These are phyloP conservation scores for Machaerirhynchus nigripectus DNA, from an alignment of 2,113 vertebrate genomes.

Conservation along the genomic window DNA sequence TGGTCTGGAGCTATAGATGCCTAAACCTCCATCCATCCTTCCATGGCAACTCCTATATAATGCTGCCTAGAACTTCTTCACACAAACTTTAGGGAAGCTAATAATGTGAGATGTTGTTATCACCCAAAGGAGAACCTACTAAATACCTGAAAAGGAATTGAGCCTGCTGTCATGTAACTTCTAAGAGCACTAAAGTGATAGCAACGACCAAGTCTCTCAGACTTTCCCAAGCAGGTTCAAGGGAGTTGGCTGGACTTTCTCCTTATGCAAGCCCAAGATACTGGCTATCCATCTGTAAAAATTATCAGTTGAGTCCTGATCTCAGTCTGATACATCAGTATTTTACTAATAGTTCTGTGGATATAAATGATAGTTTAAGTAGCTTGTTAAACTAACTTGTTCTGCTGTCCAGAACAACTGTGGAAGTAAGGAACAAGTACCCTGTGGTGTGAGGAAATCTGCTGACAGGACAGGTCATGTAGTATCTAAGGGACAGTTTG, in stretches of 20 bases:
- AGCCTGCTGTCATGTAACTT: neutral
- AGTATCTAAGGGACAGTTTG: neutral
- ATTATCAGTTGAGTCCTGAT: neutral
- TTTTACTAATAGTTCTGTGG: neutral
- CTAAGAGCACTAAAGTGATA: neutral
- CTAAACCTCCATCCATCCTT: neutral
- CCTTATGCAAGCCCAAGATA: neutral
- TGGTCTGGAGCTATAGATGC: neutral
- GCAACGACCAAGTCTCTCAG: neutral
- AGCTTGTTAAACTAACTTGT: neutral
- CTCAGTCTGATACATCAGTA: neutral
- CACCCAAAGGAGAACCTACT: neutral
- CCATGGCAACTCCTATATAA: neutral
- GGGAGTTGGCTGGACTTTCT: neutral
- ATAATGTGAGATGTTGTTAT: neutral
- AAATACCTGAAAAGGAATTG: neutral
- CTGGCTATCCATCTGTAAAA: neutral
- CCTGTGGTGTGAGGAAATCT: neutral
- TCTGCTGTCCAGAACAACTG: neutral
- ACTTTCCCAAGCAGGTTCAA: neutral
- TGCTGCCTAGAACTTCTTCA: neutral
- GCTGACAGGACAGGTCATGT: neutral
- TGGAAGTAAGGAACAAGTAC: neutral
- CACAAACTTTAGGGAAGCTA: neutral
- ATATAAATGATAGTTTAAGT: neutral